These are phyloP conservation scores for Drosophila infuscata DNA, from an alignment of 2,888 invertebrate genomes.

Conservation along the genomic window DNA sequence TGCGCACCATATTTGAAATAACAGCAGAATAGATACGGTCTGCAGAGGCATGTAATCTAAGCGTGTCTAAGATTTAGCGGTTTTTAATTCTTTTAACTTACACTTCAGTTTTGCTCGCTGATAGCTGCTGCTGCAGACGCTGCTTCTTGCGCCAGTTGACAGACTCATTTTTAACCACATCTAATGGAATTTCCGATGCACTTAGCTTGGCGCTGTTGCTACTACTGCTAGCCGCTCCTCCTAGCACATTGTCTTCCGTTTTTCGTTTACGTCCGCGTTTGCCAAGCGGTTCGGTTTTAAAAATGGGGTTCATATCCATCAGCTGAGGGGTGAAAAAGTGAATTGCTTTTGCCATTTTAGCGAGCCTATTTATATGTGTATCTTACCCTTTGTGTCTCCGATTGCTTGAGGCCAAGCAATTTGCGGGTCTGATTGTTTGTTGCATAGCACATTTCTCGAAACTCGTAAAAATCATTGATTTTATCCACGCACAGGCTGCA, in stretches of 20 bases:
- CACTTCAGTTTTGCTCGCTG: conserved; percentile 71
- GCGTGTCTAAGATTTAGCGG: not conserved
- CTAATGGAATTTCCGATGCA: conserved; percentile 19
- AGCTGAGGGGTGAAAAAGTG: conserved; percentile 22
- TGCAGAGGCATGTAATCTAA: not conserved
- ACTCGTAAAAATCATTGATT: conserved; percentile 88
- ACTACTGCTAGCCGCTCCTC: conserved; percentile 2
- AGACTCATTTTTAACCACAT: conserved; percentile 54
- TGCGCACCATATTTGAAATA: not conserved
- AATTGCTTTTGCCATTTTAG: not conserved
- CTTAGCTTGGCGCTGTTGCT: conserved; percentile 5
- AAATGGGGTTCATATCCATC: conserved; percentile 57
- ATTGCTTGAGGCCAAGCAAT: conserved; percentile 80
- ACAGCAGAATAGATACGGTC: not conserved
- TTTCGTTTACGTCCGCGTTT: conserved; percentile 76
- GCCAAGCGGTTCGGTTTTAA: conserved; percentile 48
- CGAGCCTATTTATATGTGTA: not conserved
- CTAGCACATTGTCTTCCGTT: conserved; percentile 51
- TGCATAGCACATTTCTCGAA: conserved; percentile 86
- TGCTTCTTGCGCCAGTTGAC: conserved; percentile 62
- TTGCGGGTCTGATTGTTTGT: conserved; percentile 86
- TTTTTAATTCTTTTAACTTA: conserved; percentile 40
- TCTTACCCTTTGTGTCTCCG: conserved; percentile 66
- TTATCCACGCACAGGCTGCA: conserved; percentile 88
- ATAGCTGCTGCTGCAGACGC: conserved; percentile 57